Conservation (phyloP, 2,113 vertebrate genomes). For the Chitala chitala region DNA sequence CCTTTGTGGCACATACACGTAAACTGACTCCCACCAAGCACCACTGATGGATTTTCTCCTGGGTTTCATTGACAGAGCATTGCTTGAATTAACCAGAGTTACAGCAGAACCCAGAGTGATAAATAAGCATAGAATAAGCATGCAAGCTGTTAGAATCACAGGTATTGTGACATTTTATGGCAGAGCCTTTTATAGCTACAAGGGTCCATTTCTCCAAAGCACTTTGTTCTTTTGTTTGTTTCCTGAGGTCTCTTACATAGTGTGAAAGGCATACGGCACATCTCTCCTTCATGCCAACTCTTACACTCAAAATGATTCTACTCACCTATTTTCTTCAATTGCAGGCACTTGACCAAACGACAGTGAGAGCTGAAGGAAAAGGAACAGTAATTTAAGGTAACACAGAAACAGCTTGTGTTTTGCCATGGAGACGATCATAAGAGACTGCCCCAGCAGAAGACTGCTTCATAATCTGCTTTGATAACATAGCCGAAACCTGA, state of each 20-base stretch:
- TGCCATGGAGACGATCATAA: slow-evolving; percentile 45
- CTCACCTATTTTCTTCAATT: slow-evolving; percentile 40
- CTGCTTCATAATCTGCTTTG: slow-evolving; percentile 45
- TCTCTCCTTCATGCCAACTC: background rate
- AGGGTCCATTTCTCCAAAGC: slow-evolving; percentile 15
- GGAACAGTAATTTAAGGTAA: slow-evolving; percentile 33
- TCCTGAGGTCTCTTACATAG: slow-evolving; percentile 8
- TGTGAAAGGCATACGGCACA: background rate
- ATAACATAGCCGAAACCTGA: slow-evolving; percentile 29
- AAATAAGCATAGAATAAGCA: slow-evolving; percentile 14
- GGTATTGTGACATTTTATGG: background rate
- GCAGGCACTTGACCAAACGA: slow-evolving; percentile 38
- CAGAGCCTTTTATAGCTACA: background rate
- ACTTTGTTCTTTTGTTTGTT: slow-evolving; percentile 24
- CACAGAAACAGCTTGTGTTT: slow-evolving; percentile 36
- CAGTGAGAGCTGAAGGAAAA: slow-evolving; percentile 39
- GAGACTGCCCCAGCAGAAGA: slow-evolving; percentile 29
- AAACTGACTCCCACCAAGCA: slow-evolving; percentile 34
- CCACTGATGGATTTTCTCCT: slow-evolving; percentile 44
- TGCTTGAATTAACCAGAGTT: slow-evolving; percentile 32
- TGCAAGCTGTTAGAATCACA: background rate
- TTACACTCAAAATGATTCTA: slow-evolving; percentile 1
- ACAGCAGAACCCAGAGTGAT: slow-evolving; percentile 17
- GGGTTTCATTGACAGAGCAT: slow-evolving; percentile 39
- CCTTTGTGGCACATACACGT: slow-evolving; percentile 26